These are phyloP conservation scores for Idris sp. DNA, from an alignment of 1,140 invertebrate genomes.

Conservation along the genomic window DNA sequence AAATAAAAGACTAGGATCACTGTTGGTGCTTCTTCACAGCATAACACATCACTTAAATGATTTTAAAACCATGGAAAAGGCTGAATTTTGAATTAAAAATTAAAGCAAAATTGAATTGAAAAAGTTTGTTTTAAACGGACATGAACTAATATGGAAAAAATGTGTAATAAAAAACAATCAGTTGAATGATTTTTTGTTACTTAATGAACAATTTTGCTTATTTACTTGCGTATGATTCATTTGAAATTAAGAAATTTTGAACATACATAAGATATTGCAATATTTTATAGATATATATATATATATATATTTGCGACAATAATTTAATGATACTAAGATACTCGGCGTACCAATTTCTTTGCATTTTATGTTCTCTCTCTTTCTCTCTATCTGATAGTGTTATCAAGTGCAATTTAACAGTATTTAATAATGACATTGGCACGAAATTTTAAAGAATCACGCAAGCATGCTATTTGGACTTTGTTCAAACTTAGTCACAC, in stretches of 20 bases:
- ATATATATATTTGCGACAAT: constrained; percentile 45
- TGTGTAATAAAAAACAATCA: no score
- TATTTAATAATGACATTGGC: constrained; percentile 63
- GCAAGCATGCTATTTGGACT: constrained; percentile 54
- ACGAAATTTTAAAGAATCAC: constrained; percentile 63
- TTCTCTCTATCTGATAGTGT: constrained; percentile 58
- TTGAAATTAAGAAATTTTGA: constrained; percentile 8
- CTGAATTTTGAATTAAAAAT: no score
- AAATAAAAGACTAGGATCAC: no score
- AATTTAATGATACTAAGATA: constrained; percentile 46
- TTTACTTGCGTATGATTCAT: no score
- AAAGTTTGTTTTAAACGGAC: no score
- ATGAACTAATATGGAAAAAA: no score
- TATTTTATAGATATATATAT: constrained; percentile 44
- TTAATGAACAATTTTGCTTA: no score
- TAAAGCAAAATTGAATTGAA: no score
- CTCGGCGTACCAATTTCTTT: constrained; percentile 53
- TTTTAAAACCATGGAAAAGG: no score
- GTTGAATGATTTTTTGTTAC: no score
- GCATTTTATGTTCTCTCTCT: constrained; percentile 61
- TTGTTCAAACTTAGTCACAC: constrained; percentile 41
- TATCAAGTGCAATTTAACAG: constrained; percentile 60
- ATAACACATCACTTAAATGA: no score
- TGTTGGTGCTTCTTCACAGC: no score
- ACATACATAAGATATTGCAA: constrained; percentile 39